Base-by-base conservation (phyloP, 92 coral and sea anemone species). In the Heliopora coerulea region DNA sequence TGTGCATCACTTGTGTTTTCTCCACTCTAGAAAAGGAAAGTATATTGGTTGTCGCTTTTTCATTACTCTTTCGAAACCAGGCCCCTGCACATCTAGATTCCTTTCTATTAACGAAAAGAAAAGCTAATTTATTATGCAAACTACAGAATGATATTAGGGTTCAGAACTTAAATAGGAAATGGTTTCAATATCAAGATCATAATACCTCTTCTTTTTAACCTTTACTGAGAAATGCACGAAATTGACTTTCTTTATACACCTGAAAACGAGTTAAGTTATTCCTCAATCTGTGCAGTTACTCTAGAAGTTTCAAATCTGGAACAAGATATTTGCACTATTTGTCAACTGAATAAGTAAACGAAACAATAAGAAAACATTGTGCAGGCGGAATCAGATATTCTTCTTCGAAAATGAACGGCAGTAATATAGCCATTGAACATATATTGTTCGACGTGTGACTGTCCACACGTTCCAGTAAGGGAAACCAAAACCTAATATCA, bases 1-100 rank as follows among this genome's bases (percentile, higher is more conserved):
- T 67, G 57, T 39, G 59, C 59, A 56, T 67, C 74, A 26, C 33
- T 59, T 30, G 58, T 34, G 41, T 67, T 41, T 34, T 67, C 74
- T 56, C 29, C 54, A 44, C 74, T 67, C 48, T 67, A 44, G 30
- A 44, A 48, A 46, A 67, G 33, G 5, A 26, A 29, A 49, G 74
- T 35, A 49, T 67, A 67, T 14, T 67, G 27, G 39, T 67, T 48
- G 74, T 59, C 54, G 15, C 34, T 56, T 31, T 44, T n/a, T n/a
- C n/a, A n/a, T n/a, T n/a, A n/a, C n/a, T n/a, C n/a, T n/a, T n/a
- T n/a, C n/a, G n/a, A 46, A 2, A 37, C 52, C 12, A 46, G 52
- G n/a, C 15, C 52, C n/a, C n/a, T 46, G 52, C 52, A 6, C n/a
- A n/a, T 46, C 7, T 2, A 8, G 10, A 15, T 46, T 8, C n/a